Evolutionary conservation across 2,888 invertebrate species (phyloP), one percentile per base, ranked within the genome.

Genomic region (Pheosia gnoma): DNA sequence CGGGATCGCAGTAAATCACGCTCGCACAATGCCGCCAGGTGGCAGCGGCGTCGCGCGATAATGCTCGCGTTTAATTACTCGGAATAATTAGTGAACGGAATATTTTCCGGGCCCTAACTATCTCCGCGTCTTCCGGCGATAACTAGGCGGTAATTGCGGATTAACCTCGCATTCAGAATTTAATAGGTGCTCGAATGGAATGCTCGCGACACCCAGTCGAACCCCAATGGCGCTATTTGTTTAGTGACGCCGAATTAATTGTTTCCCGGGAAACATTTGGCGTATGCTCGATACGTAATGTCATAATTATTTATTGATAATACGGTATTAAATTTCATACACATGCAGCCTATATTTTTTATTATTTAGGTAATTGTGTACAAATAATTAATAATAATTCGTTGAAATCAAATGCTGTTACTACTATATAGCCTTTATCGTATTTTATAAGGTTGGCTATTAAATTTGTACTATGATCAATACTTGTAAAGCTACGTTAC

Each of bases 11-110:
- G 91, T 93, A 93, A 93, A 93, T 93, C 93, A 93, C 87, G 80
- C 71, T 80, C 86, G 86, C 91, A 93, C 93, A 93, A 93, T 90
- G 92, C 88, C 86, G 87, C 83, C 93, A 93, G 92, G 92, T 93
- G 93, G 92, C 90, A 90, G 84, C 90, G 90, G 90, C 91, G 89
- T 84, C 88, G 89, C 87, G 83, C 90, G 91, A 91, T 93, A 92
- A 93, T 93, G 87, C 90, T 80, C 86, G 89, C 89, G 93, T 92
- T 93, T 93, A 94, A 94, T 94, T 94, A 93, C 94, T 90, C 88
- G 93, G 94, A 94, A 94, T 94, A 94, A 94, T 94, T 94, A 94
- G 91, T 90, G 92, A 91, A 91, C 91, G 93, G 93, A 93, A 93
- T 92, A 92, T 92, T 91, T 93, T 93, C 93, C 92, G 91, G 90